Evolutionary conservation across 1,140 invertebrate species (phyloP).

Genomic region (Ips typographus): DNA sequence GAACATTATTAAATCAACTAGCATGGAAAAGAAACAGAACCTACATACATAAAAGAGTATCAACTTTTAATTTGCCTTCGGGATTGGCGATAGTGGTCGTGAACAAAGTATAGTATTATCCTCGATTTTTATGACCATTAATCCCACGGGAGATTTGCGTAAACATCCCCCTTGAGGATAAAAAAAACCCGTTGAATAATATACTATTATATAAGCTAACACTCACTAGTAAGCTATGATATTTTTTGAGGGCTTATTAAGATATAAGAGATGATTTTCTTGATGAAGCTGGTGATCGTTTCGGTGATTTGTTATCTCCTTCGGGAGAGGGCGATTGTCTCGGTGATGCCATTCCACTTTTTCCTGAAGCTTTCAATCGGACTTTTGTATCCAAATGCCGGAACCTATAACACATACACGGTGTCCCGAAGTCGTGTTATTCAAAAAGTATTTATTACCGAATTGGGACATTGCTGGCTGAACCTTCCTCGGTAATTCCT

Average conservation of each 20-base stretch:
- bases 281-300: constrained; percentile 50
- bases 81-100: too few species aligned
- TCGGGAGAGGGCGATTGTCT: constrained; percentile 64
- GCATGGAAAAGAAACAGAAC: too few species aligned
- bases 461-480: constrained; percentile 73
- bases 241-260: background rate
- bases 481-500: constrained; percentile 66
- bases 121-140: too few species aligned
- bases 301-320: constrained; percentile 52
- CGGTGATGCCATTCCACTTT: constrained; percentile 54
- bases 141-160: too few species aligned
- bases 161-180: too few species aligned
- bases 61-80: too few species aligned
- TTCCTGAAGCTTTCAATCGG: constrained; percentile 62
- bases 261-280: constrained; percentile 44
- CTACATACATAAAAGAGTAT: too few species aligned
- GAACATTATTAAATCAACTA: too few species aligned
- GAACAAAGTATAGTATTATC: too few species aligned
- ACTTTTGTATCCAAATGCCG: constrained; percentile 80
- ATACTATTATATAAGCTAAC: too few species aligned
- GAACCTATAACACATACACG: constrained; percentile 58
- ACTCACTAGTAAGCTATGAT: too few species aligned
- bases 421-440: background rate
- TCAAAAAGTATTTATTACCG: constrained; percentile 58
- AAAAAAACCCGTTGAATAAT: too few species aligned